Base-by-base conservation (phyloP, 2,888 invertebrate species). In the Euspilapteryx auroguttella region DNA sequence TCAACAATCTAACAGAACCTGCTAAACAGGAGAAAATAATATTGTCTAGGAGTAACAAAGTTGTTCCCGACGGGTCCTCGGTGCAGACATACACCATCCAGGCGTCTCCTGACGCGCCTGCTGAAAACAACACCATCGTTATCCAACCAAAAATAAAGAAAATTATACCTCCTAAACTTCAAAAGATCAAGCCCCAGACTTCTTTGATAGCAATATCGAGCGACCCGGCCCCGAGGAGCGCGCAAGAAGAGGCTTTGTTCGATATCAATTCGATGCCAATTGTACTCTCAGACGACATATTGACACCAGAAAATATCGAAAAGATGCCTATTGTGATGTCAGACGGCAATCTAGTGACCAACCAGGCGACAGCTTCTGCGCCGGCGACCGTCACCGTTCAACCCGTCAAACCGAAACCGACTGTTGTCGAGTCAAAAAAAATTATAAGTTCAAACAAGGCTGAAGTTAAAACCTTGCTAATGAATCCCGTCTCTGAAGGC, bases 241-340 rank as follows among this genome's bases (percentile, higher is more conserved):
- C n/a, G 8, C 31, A 49, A 9, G 79, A 79, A 35, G 77, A 77
- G 29, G 48, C 65, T 31, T 57, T 81, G 36, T 81, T 87, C 37
- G 87, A 88, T 48, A 87, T 87, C 20, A 83, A 85, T 51, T 85
- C 85, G 2, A 86, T 87, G 85, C 87, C 87, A 2, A 84, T 87
- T 35, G 85, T 87, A 3, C 52, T 87, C 23, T 83, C 84, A 17
- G 87, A 87, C 39, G 86, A 86, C 40, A 78, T 83, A 22, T 54
- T 86, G 32, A 83, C 83, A 1, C 79, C 85, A 1, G 85, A 85
- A 44, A 82, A 61, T 41, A 81, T 85, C 28, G 83, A 85, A 39
- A 83, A 82, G 44, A 81, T 85, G 79, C 85, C 85, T 0, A 78
- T 84, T 17, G 79, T 83, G 1, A 71, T 73, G 68, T 55, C 75